Base-by-base conservation (phyloP, 2,888 invertebrate genomes). In the Drosophila longiperda region DNA sequence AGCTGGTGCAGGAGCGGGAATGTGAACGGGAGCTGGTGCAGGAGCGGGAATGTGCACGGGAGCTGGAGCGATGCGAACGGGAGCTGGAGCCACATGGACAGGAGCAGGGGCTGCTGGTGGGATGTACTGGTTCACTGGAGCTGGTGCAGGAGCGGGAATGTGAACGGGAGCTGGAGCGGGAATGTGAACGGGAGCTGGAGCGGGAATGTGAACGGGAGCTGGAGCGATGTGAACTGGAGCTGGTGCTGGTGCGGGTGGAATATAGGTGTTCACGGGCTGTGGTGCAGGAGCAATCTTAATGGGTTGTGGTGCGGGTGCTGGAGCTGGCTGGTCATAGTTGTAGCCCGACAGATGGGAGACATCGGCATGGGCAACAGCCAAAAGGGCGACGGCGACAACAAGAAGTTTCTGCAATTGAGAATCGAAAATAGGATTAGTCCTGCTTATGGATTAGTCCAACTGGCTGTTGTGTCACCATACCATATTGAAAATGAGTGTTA, bases 341-440 rank as follows among this genome's bases (percentile, higher is more conserved):
- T 91, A 91, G 11, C 90, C 90, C 23, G 86, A 78, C 69, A 90
- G 71, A 29, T 90, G 91, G 9, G 91, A 84, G 53, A 90, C 91
- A 81, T 90, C 91, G 59, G 91, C 91, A 59, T 79, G 73, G 76
- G 80, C 83, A 45, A 78, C 78, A 40, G 85, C 89, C 83, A 91
- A 57, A 29, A 91, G 54, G 61, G 91, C 83, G 49, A 87, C 61
- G 80, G 89, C 90, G 69, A 91, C 72, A 76, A 89, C 73, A 42
- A 90, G 75, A 70, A 90, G 71, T 85, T 90, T 90, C 91, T 90
- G 65, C 33, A 80, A 73, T 9, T 1, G n/a, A 33, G 26, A 45
- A 32, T 23, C 45, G 15, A 45, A 8, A 15, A 15, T 8, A 57
- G 66, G 59, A 62, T 83, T 52, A 72, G n/a, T 48, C 12, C 52